Evolutionary conservation across 2,113 vertebrate genomes (phyloP).

Genomic region (Cygnus buccinator): DNA sequence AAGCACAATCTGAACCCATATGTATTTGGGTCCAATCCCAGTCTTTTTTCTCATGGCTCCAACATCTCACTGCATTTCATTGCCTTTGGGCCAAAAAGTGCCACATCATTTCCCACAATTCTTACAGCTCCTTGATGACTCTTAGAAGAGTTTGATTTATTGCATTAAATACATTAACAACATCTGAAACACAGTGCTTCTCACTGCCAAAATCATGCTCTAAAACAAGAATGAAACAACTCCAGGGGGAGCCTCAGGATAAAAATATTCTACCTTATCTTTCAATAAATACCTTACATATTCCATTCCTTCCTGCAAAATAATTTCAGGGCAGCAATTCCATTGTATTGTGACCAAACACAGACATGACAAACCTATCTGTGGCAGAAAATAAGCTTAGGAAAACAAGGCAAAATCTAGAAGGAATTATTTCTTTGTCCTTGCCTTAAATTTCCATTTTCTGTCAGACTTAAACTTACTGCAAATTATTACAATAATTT

Average conservation of each 20-base stretch:
- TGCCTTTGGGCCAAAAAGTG: background rate
- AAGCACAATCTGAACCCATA: background rate
- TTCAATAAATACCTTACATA: background rate
- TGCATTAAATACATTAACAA: background rate
- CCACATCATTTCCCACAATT: background rate
- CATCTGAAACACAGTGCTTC: background rate
- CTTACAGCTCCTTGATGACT: background rate
- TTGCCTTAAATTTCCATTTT: background rate
- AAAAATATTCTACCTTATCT: background rate
- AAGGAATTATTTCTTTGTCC: background rate
- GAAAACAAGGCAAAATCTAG: background rate
- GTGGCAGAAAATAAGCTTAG: background rate
- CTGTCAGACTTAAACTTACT: background rate
- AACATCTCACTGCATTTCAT: background rate
- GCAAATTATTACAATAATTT: background rate
- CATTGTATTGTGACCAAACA: background rate
- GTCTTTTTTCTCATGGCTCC: background rate
- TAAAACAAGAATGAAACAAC: background rate
- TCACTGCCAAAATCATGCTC: background rate
- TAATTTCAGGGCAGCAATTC: background rate
- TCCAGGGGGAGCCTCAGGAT: background rate
- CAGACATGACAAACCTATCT: background rate
- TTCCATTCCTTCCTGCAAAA: background rate
- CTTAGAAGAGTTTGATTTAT: background rate
- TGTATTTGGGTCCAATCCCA: background rate